These are phyloP conservation scores for Nycticorax nycticorax DNA, from an alignment of 2,113 vertebrate genomes.

Conservation along the genomic window DNA sequence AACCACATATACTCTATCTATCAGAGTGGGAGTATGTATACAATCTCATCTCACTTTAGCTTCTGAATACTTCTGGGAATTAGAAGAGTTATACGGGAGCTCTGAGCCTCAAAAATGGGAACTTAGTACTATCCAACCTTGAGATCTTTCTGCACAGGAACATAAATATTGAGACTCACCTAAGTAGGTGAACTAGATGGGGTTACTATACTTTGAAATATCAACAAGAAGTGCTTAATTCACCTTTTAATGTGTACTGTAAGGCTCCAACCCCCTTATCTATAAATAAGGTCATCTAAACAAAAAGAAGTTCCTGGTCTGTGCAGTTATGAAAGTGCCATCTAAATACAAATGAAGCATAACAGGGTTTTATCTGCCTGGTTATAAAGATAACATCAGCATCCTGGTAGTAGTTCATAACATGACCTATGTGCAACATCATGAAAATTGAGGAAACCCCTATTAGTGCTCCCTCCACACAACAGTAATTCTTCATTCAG, in stretches of 20 bases:
- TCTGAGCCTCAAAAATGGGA: background rate
- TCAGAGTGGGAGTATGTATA: background rate
- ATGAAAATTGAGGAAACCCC: background rate
- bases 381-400: background rate
- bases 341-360: background rate
- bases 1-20: background rate
- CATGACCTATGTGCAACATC: rapidly evolving
- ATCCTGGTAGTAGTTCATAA: background rate
- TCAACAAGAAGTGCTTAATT: background rate
- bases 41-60: background rate
- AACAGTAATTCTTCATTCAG: background rate
- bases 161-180: background rate
- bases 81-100: background rate
- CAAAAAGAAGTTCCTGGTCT: background rate
- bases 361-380: background rate
- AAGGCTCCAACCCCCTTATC: background rate
- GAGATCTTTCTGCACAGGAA: background rate
- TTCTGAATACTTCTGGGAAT: background rate
- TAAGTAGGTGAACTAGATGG: background rate
- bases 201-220: background rate
- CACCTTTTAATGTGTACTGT: background rate
- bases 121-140: background rate
- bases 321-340: background rate
- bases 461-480: background rate
- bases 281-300: background rate